These are phyloP conservation scores for Hydrotaea cyrtoneurina DNA, from an alignment of 2,888 invertebrate species.

Conservation along the genomic window DNA sequence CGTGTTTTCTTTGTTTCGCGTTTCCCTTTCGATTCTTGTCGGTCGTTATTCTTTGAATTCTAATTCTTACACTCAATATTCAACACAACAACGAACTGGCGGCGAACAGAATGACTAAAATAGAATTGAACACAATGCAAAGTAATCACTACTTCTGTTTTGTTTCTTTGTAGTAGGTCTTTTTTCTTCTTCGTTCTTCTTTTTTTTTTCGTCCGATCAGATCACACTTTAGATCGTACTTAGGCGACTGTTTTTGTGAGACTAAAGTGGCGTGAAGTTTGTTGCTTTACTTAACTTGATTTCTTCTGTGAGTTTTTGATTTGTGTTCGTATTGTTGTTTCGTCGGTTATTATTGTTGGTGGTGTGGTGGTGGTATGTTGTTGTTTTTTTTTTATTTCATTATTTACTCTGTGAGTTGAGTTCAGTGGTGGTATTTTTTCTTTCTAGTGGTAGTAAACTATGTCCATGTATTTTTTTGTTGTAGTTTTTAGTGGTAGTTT, in stretches of 20 bases:
- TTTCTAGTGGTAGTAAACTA: constrained; percentile 50
- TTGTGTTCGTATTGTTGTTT: constrained; percentile 20
- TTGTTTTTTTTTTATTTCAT: constrained; percentile 28
- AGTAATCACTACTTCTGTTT: constrained; percentile 43
- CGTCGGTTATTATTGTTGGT: constrained; percentile 33
- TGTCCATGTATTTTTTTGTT: constrained; percentile 31
- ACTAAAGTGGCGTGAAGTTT: constrained; percentile 58
- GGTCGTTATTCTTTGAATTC: constrained; percentile 45
- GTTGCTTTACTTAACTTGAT: constrained; percentile 63
- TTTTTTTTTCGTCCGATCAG: constrained; percentile 41
- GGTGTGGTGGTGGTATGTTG: constrained; percentile 26
- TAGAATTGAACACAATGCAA: constrained; percentile 57
- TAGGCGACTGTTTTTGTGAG: constrained; percentile 63
- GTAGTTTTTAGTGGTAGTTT: constrained; percentile 30
- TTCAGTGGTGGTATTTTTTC: constrained; percentile 56
- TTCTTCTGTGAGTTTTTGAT: constrained; percentile 20
- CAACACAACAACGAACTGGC: constrained; percentile 38
- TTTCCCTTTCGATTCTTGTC: constrained; percentile 43
- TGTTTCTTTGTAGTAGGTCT: constrained; percentile 33
- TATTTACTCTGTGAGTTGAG: constrained; percentile 35
- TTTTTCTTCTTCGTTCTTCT: not conserved
- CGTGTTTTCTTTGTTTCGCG: constrained; percentile 60
- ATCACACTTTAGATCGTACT: constrained; percentile 58
- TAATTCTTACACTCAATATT: constrained; percentile 42
- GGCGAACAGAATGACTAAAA: constrained; percentile 62